Evolutionary conservation across 1,140 invertebrate species (phyloP).

Genomic region (Eubasilissa regina): DNA sequence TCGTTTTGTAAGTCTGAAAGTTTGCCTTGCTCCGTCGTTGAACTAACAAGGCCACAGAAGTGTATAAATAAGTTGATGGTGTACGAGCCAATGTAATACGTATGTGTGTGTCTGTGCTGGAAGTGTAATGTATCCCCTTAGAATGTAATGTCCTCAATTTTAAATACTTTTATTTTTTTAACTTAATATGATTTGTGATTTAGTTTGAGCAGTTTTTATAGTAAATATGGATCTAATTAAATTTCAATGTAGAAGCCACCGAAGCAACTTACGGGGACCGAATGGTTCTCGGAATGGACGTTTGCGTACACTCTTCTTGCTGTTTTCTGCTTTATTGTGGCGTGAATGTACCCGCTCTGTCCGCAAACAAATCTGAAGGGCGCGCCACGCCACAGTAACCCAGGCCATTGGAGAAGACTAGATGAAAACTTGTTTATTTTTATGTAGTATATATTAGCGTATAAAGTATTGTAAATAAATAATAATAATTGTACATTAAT

Average conservation of each 20-base stretch:
- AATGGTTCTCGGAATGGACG: no score
- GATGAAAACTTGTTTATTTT: conserved; percentile 20
- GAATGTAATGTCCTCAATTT: conserved; percentile 26
- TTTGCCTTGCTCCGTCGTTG: conserved; percentile 43
- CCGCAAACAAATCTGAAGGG: no score
- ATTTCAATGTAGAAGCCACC: no score
- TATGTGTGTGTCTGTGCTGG: conserved; percentile 44
- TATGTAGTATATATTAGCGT: conserved; percentile 20
- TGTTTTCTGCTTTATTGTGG: no score
- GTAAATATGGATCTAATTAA: no score
- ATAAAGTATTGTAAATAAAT: conserved; percentile 49
- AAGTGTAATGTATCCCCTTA: conserved; percentile 33
- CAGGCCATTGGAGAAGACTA: no score
- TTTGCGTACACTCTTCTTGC: no score
- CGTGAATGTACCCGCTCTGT: no score
- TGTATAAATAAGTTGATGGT: conserved; percentile 35
- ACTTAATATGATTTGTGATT: conserved; percentile 22
- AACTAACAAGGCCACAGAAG: conserved; percentile 46
- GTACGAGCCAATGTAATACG: conserved; percentile 27
- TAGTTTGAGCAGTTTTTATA: neutral
- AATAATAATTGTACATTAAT: conserved; percentile 44
- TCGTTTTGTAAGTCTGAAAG: conserved; percentile 47
- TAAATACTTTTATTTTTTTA: conserved; percentile 37
- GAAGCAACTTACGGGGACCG: no score
- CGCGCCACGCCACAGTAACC: no score